Base-by-base conservation (phyloP, 2,888 invertebrate species). In the Netelia virgata region DNA sequence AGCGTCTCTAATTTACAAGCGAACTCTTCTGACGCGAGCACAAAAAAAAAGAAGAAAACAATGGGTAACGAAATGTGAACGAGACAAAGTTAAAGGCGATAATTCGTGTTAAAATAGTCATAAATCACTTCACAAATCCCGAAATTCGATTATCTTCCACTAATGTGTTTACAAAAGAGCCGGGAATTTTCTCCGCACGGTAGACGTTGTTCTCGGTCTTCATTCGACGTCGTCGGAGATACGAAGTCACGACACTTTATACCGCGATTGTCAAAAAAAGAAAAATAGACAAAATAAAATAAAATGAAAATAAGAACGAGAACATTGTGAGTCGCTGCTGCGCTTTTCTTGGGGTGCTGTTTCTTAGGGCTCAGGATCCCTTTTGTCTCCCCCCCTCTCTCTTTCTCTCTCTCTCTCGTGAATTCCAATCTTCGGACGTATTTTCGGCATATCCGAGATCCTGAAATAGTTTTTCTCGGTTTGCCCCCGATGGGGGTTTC, bases 381-480 rank as follows among this genome's bases (percentile, higher is more conserved):
- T n/a, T 53, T 28, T 14, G 18, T 53, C 57, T 50, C 14, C 61
- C 9, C 55, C 55, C 16, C 61, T 20, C 63, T 41, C 75, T 63
- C 64, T 47, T 69, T 63, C 64, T 47, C 20, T 28, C 50, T 43
- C 63, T 20, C 16, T 57, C 82, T 78, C 83, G 72, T 80, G 86
- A 88, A 90, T 90, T 89, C 89, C 89, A 87, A 89, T 87, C 84
- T 86, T 89, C 83, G 84, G 84, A 86, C 86, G 82, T 81, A 79
- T 79, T 82, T 78, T 84, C 81, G 77, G 77, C 70, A 20, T 72
- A 78, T 66, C 86, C 78, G 83, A 82, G 81, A 87, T 91, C 90
- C 89, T 91, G 90, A 91, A 93, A 92, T 92, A 93, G 92, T 92
- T 91, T 88, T 82, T 86, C 64, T 47, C 55, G 8, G 41, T 57